These are phyloP conservation scores for Carpatolechia fugitivella DNA, from an alignment of 2,888 invertebrate species.

Conservation along the genomic window DNA sequence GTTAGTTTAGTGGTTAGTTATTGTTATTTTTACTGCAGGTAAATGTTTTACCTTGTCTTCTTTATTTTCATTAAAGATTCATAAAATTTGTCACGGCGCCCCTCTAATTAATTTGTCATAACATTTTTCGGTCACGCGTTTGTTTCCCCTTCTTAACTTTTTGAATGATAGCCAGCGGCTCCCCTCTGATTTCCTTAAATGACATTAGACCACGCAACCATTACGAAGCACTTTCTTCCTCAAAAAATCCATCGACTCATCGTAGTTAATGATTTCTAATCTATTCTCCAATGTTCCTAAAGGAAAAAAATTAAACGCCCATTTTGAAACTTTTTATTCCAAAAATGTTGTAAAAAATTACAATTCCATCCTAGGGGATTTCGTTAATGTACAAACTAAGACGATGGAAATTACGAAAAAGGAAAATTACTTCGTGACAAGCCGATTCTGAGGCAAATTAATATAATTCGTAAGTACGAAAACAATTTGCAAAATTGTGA, in stretches of 20 bases:
- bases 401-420: constrained; percentile 12
- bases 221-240: constrained; percentile 36
- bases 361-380: constrained; percentile 6
- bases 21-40: no score
- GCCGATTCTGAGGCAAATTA: neutral
- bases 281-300: constrained; percentile 17
- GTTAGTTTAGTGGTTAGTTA: no score
- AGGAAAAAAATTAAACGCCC: constrained; percentile 60
- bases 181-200: constrained; percentile 24
- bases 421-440: neutral
- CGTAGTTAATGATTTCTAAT: constrained; percentile 39
- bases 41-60: no score
- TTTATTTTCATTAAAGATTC: neutral
- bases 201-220: constrained; percentile 47
- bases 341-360: constrained; percentile 47
- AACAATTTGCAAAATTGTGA: neutral
- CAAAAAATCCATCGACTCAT: constrained; percentile 34
- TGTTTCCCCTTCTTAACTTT: constrained; percentile 39
- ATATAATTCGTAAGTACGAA: neutral
- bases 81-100: neutral
- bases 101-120: neutral
- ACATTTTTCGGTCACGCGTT: neutral
- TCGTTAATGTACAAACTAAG: constrained; percentile 2
- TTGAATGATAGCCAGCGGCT: constrained; percentile 26
- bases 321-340: constrained; percentile 56